Evolutionary conservation across 2,888 invertebrate species (phyloP).

Genomic region (Drosophila niveifrons): DNA sequence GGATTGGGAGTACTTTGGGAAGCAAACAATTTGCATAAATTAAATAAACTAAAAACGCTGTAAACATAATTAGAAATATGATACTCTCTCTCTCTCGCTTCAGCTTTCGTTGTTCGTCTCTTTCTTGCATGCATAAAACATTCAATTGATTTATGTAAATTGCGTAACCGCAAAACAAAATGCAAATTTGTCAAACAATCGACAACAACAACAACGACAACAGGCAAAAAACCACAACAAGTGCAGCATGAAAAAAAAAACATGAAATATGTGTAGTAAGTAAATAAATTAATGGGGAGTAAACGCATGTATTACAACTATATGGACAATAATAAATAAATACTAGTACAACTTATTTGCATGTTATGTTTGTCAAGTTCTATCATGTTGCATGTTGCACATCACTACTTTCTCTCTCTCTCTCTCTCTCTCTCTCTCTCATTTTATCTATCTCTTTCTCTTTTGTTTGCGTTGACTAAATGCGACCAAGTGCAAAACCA

Average conservation of each 20-base stretch:
- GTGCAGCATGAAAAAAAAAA: constrained; percentile 8
- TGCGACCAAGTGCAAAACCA: constrained; percentile 71
- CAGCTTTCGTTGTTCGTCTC: background rate
- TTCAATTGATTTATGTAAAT: constrained; percentile 81
- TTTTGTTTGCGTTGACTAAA: constrained; percentile 22
- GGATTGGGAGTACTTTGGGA: constrained; percentile 7
- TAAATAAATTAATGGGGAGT: constrained; percentile 57
- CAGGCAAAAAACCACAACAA: constrained; percentile 4
- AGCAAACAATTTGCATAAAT: constrained; percentile 70
- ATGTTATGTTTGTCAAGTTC: constrained; percentile 58
- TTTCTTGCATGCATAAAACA: constrained; percentile 17
- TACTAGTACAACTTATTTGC: constrained; percentile 52
- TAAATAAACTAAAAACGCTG: constrained; percentile 67
- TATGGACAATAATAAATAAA: constrained; percentile 36
- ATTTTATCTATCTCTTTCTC: background rate
- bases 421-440: background rate
- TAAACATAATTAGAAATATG: constrained; percentile 78
- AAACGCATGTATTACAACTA: constrained; percentile 6
- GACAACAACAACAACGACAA: constrained; percentile 12
- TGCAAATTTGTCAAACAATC: constrained; percentile 57
- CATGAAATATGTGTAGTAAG: constrained; percentile 22
- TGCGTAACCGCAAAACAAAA: constrained; percentile 66
- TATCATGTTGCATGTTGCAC: constrained; percentile 14
- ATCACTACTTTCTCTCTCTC: background rate
- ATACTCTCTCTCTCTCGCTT: constrained; percentile 40